phyloP scores from a whole-genome alignment of 1,140 invertebrate species.

The Mylabris phalerata region DNA sequence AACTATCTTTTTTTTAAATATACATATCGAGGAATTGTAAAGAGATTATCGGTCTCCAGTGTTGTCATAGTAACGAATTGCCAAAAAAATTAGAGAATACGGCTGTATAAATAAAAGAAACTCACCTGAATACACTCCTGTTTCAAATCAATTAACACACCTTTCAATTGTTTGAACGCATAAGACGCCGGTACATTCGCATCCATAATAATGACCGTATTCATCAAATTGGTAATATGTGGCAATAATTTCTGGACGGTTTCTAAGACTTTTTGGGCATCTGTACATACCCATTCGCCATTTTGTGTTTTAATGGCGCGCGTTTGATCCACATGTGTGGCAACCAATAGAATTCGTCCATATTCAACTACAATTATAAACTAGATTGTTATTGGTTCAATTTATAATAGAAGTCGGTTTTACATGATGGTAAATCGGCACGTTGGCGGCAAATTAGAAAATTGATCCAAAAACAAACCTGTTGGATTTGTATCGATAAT shows the following conservation, averaged over 20 bases:
- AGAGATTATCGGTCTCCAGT: no score
- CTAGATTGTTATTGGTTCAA: not conserved
- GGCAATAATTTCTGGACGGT: constrained; percentile 39
- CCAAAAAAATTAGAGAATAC: no score
- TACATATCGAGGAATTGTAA: no score
- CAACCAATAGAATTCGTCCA: constrained; percentile 58
- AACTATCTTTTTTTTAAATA: no score
- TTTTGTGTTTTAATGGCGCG: constrained; percentile 47
- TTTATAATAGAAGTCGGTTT: constrained; percentile 21
- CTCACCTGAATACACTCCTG: constrained; percentile 35
- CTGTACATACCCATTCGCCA: constrained; percentile 53
- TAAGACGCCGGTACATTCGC: constrained; percentile 51
- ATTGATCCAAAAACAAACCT: constrained; percentile 74
- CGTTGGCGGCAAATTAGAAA: constrained; percentile 70
- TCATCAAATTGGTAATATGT: constrained; percentile 35
- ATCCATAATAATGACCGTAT: constrained; percentile 53
- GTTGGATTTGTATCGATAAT: constrained; percentile 62
- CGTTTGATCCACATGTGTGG: constrained; percentile 58
- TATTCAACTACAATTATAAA: constrained; percentile 44
- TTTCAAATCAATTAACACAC: constrained; percentile 30
- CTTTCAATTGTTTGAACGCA: constrained; percentile 38
- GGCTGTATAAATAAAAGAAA: not conserved
- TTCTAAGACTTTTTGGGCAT: constrained; percentile 51
- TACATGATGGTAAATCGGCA: constrained; percentile 56
- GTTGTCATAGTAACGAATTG: no score